Evolutionary conservation across 2,113 vertebrate species (phyloP).

Genomic region (Vanacampus margaritifer): DNA sequence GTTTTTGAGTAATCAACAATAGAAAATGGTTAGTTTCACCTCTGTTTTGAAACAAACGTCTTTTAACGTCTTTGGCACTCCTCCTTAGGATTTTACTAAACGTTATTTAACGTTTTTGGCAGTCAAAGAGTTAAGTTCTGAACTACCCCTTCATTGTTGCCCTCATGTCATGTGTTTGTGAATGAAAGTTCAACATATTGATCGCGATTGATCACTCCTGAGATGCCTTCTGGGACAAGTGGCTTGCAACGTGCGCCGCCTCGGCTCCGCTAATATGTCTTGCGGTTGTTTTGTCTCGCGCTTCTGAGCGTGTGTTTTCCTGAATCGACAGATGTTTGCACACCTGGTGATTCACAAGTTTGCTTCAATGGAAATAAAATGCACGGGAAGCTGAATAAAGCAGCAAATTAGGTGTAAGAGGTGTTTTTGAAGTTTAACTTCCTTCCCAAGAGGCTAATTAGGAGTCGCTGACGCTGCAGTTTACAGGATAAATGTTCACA

Average conservation of each 20-base stretch:
- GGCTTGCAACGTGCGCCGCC: slow-evolving; percentile 16
- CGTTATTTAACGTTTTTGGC: too few relatives aligned
- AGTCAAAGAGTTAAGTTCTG: too few relatives aligned
- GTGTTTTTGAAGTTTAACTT: background rate
- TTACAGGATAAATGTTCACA: background rate
- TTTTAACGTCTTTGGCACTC: too few relatives aligned
- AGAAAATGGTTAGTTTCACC: too few relatives aligned
- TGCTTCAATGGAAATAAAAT: slow-evolving; percentile 11
- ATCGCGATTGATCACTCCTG: slow-evolving; percentile 33
- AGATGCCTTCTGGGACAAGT: slow-evolving; percentile 6
- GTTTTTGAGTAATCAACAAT: too few relatives aligned
- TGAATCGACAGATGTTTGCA: background rate
- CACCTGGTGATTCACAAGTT: background rate
- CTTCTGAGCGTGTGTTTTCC: background rate
- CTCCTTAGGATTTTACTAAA: too few relatives aligned
- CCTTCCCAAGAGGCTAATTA: background rate
- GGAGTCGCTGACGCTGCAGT: background rate
- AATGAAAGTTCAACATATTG: slow-evolving; percentile 14
- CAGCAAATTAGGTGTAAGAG: background rate
- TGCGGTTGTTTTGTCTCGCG: slow-evolving; percentile 2
- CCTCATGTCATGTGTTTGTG: background rate
- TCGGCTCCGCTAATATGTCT: slow-evolving; percentile 11
- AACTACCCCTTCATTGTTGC: background rate
- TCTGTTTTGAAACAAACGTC: too few relatives aligned
- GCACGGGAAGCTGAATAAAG: slow-evolving; percentile 6